Evolutionary conservation across 2,888 invertebrate genomes (phyloP).

Genomic region (Mayetiola destructor): DNA sequence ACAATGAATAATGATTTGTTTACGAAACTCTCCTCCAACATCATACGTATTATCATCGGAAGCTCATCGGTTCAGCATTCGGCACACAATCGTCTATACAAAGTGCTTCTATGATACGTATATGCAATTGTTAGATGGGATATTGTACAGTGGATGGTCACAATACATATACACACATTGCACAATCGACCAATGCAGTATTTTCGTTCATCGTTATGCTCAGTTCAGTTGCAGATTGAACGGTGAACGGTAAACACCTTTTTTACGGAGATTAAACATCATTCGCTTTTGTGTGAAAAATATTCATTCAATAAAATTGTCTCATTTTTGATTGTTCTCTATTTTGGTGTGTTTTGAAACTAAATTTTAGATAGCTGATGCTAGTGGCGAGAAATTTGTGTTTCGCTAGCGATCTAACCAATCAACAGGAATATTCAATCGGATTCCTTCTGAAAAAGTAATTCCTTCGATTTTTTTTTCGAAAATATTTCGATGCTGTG

Average conservation of each 20-base stretch:
- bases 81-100: not conserved
- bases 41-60: no score
- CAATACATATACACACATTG: no score
- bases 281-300: no score
- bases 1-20: conserved; percentile 9
- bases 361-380: no score
- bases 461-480: not conserved
- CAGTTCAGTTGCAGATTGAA: conserved; percentile 4
- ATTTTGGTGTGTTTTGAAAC: no score
- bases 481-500: not conserved
- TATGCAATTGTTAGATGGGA: not conserved
- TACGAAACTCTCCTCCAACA: conserved; percentile 6
- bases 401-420: no score
- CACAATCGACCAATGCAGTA: conserved; percentile 6
- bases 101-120: not conserved
- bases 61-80: not conserved
- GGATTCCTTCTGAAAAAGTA: no score
- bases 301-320: no score
- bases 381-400: no score
- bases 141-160: not conserved
- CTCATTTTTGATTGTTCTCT: no score
- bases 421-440: no score
- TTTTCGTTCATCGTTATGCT: conserved; percentile 8
- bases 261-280: no score
- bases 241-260: not conserved